These are phyloP conservation scores for Rotaria socialis DNA, from an alignment of 2,888 invertebrate species.

Conservation along the genomic window DNA sequence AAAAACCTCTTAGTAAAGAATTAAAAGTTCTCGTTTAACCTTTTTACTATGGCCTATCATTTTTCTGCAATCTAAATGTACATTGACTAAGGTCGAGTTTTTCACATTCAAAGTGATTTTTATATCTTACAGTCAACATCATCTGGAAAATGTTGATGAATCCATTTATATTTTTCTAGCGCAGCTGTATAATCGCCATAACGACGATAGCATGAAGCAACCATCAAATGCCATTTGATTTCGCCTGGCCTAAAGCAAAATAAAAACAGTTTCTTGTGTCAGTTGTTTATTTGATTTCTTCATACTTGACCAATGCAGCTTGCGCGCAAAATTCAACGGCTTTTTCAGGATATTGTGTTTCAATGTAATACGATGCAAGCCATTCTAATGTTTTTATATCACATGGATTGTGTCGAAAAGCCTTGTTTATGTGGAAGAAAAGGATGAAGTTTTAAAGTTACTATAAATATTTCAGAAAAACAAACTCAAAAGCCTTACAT, in stretches of 20 bases:
- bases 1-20: too few species aligned
- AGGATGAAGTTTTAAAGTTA: too few species aligned
- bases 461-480: neutral
- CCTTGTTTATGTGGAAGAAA: constrained; percentile 1
- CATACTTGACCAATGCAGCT: constrained; percentile 41
- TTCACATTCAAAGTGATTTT: too few species aligned
- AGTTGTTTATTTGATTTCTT: neutral
- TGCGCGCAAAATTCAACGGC: constrained; percentile 72
- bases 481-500: constrained; percentile 63
- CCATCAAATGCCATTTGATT: constrained; percentile 78
- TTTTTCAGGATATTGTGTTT: constrained; percentile 80
- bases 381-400: constrained; percentile 75
- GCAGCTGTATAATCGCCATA: constrained; percentile 78
- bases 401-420: constrained; percentile 53
- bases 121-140: constrained; percentile 77
- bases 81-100: too few species aligned
- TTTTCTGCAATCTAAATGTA: too few species aligned
- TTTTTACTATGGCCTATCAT: too few species aligned
- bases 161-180: constrained; percentile 74
- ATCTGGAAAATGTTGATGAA: constrained; percentile 84
- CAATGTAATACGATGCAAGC: constrained; percentile 81
- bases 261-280: neutral
- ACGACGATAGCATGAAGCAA: constrained; percentile 76
- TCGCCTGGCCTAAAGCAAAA: constrained; percentile 66
- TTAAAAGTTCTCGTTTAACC: too few species aligned